Evolutionary conservation across 2,797 vertebrate genomes (phyloP), one percentile per base, ranked within the genome.

Genomic region (Macropodus opercularis): DNA sequence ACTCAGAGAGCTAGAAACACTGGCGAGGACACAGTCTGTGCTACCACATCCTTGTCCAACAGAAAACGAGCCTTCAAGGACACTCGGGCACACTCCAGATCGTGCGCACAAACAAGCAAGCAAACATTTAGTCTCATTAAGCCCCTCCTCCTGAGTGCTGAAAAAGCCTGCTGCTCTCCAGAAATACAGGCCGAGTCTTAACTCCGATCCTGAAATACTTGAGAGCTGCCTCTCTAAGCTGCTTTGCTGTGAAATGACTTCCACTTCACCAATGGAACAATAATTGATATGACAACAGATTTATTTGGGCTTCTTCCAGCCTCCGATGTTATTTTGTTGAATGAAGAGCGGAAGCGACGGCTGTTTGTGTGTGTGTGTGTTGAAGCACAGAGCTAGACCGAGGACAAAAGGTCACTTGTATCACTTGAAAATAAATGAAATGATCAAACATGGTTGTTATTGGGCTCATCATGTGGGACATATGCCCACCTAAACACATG

Each of bases 211-310:
- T 79, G 75, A 82, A 88, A 87, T 85, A 83, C 85, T 90, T 75
- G 75, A 82, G 80, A 85, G 77, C 86, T 84, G 83, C 77, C 78
- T 90, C 85, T 78, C 79, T 93, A 91, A 92, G 89, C 91, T 85
- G 82, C 90, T 92, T 91, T 91, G 74, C 84, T 81, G 84, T 85
- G 80, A 89, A 91, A 90, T 87, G 78, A 90, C 87, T 90, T 89
- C 85, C 85, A 86, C 86, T 90, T 88, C 88, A 89, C 75, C 85
- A 75, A 75, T 79, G 85, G 85, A 86, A 90, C 88, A 88, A 89
- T 93, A 92, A 93, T 91, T 90, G 88, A 92, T 89, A 87, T 91
- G 90, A 93, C 91, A 92, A 91, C 83, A 89, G 88, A 88, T 89
- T 91, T 91, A 90, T 87, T 87, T 83, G 69, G 81, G 67, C 76